These are phyloP conservation scores for Agapostemon virescens DNA, from an alignment of 2,888 invertebrate genomes.

Conservation along the genomic window DNA sequence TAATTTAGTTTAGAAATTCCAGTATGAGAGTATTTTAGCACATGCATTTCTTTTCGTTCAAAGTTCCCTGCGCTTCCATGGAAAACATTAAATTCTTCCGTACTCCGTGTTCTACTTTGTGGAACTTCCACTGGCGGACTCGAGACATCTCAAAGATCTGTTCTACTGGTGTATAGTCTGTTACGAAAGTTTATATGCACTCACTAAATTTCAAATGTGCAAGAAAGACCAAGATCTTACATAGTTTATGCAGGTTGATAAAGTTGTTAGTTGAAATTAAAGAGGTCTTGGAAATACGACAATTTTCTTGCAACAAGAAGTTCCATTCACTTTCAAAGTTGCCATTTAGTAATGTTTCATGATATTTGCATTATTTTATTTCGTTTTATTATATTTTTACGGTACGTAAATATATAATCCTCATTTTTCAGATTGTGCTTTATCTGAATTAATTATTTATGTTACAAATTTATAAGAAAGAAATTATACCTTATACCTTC, in stretches of 20 bases:
- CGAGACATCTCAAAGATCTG: slow-evolving; percentile 39
- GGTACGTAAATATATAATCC: not conserved
- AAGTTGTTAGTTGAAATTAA: slow-evolving; percentile 1
- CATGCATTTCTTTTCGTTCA: not conserved
- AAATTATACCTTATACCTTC: too few relatives aligned
- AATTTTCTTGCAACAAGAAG: not conserved
- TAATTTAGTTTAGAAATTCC: too few relatives aligned
- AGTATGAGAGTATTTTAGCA: not conserved
- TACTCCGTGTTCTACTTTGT: slow-evolving; percentile 30
- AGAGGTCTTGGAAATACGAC: not conserved
- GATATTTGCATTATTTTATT: not conserved
- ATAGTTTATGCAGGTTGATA: not conserved
- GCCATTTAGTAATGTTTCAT: too few relatives aligned
- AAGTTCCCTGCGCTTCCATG: slow-evolving; percentile 12
- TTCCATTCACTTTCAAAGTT: not conserved
- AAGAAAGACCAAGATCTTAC: not conserved
- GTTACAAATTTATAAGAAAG: too few relatives aligned
- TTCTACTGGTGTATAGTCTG: slow-evolving; percentile 33
- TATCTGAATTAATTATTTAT: too few relatives aligned
- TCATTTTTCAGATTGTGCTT: too few relatives aligned
- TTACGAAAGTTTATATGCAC: not conserved
- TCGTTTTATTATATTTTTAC: not conserved
- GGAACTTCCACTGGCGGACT: slow-evolving; percentile 16
- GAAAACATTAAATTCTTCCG: slow-evolving; percentile 16
- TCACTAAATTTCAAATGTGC: not conserved